Evolutionary conservation across 2,797 vertebrate genomes (phyloP).

Genomic region (Xyrichtys novacula): DNA sequence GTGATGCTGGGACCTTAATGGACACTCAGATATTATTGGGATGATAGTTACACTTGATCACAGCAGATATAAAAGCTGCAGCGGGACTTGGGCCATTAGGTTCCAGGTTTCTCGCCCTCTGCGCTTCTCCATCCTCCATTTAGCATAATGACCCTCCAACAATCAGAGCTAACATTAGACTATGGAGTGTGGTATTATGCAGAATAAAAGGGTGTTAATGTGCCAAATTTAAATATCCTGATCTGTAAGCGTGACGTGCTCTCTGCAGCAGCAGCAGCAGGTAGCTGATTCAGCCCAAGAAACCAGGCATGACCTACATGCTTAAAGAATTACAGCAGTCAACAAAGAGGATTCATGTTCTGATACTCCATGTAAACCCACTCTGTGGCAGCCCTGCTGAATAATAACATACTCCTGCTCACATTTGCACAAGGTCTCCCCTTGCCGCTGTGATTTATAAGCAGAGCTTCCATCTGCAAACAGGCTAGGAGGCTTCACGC

Average conservation of each 20-base stretch:
- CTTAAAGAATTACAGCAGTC: slow-evolving; percentile 70
- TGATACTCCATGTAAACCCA: slow-evolving; percentile 56
- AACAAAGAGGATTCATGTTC: slow-evolving; percentile 69
- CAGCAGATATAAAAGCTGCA: slow-evolving; percentile 61
- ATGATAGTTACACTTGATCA: slow-evolving; percentile 71
- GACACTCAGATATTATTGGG: slow-evolving; percentile 54
- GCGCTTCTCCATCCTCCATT: slow-evolving; percentile 75
- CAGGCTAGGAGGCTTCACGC: slow-evolving; percentile 72
- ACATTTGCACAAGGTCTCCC: slow-evolving; percentile 78
- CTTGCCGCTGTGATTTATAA: slow-evolving; percentile 80
- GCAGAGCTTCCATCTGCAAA: slow-evolving; percentile 80
- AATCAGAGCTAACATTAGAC: slow-evolving; percentile 69
- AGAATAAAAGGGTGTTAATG: slow-evolving; percentile 73
- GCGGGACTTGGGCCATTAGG: slow-evolving; percentile 64
- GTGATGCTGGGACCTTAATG: slow-evolving; percentile 50
- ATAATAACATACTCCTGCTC: slow-evolving; percentile 70
- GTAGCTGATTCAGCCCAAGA: slow-evolving; percentile 52
- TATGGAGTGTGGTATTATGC: slow-evolving; percentile 68
- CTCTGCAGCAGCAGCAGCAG: slow-evolving; percentile 56
- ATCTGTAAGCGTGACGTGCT: slow-evolving; percentile 56
- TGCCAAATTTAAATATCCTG: slow-evolving; percentile 71
- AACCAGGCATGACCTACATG: slow-evolving; percentile 63
- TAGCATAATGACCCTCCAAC: slow-evolving; percentile 75
- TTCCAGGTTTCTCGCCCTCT: slow-evolving; percentile 64
- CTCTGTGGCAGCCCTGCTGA: slow-evolving; percentile 61